These are phyloP conservation scores for Scartelaos histophorus DNA, from an alignment of 2,113 vertebrate species.

Conservation along the genomic window DNA sequence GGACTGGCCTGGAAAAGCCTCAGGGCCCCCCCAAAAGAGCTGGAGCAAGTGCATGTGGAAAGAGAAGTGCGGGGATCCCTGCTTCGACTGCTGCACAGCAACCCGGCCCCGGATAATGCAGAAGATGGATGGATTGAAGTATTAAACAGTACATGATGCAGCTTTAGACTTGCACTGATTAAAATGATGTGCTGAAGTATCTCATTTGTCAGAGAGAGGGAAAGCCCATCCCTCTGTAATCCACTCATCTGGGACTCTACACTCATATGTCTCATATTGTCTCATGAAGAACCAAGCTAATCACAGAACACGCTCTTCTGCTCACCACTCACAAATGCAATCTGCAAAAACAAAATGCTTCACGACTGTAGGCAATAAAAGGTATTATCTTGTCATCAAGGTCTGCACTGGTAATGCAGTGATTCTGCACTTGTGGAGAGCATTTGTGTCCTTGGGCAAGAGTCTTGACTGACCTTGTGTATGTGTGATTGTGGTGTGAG, in stretches of 20 bases:
- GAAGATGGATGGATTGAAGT: neutral
- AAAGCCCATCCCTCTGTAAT: slow-evolving; percentile 57
- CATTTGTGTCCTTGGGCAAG: too few relatives aligned
- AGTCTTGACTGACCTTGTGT: too few relatives aligned
- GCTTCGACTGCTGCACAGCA: too few relatives aligned
- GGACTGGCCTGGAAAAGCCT: too few relatives aligned
- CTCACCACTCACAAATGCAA: neutral
- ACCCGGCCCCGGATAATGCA: too few relatives aligned
- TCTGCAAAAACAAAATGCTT: neutral
- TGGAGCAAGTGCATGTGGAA: too few relatives aligned
- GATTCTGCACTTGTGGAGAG: too few relatives aligned
- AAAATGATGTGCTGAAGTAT: slow-evolving; percentile 52
- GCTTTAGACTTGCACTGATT: slow-evolving; percentile 44
- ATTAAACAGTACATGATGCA: neutral
- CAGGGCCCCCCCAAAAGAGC: too few relatives aligned
- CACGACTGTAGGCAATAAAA: neutral
- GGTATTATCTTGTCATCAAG: neutral
- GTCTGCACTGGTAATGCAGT: too few relatives aligned
- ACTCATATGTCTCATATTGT: slow-evolving; percentile 45
- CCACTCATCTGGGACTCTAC: slow-evolving; percentile 66
- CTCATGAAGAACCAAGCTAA: slow-evolving; percentile 63
- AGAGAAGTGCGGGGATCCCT: too few relatives aligned
- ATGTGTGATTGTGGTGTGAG: too few relatives aligned
- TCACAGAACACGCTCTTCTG: slow-evolving; percentile 31
- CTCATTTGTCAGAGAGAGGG: slow-evolving; percentile 54